A percentile compares a stretch with the other conserved stretches of the same genome.
phyloP scores from a whole-genome alignment of 2,797 vertebrate species.

The Galaxias olidus region DNA sequence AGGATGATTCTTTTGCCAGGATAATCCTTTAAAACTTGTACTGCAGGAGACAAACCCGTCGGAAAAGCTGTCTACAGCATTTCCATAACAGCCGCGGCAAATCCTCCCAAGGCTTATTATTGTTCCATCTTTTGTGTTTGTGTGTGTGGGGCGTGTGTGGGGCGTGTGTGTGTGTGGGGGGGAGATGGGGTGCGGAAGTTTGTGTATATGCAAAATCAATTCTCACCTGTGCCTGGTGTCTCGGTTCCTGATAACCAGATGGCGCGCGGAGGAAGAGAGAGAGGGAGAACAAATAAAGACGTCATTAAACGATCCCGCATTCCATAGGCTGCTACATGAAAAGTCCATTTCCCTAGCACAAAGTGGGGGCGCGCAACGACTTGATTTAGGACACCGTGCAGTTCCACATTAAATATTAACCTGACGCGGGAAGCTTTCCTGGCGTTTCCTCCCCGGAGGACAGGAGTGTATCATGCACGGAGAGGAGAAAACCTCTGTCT shows the following conservation, averaged over 20 bases:
- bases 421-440: conserved; percentile 54
- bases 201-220: conserved; percentile 2
- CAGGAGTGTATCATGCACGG: conserved; percentile 57
- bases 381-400: conserved; percentile 55
- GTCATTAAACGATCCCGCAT: conserved; percentile 34
- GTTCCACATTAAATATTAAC: conserved; percentile 70
- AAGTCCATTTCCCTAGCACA: conserved; percentile 41
- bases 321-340: conserved; percentile 13
- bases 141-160: too few relatives aligned
- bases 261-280: conserved; percentile 42
- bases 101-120: not conserved
- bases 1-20: too few relatives aligned
- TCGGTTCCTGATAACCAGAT: conserved; percentile 85
- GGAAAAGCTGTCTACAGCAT: too few relatives aligned
- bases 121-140: too few relatives aligned
- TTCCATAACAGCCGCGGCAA: too few relatives aligned
- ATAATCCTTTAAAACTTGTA: too few relatives aligned
- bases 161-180: too few relatives aligned
- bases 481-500: conserved; percentile 49
- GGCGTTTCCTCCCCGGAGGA: conserved; percentile 56
- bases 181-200: not conserved
- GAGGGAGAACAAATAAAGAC: conserved; percentile 51
- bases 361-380: conserved; percentile 34
- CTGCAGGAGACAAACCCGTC: too few relatives aligned
- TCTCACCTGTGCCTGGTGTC: conserved; percentile 97